A percentile compares a stretch with the other conserved stretches of the same genome.
These are phyloP conservation scores for Gymnothorax javanicus DNA, from an alignment of 2,797 vertebrate species.

Conservation along the genomic window DNA sequence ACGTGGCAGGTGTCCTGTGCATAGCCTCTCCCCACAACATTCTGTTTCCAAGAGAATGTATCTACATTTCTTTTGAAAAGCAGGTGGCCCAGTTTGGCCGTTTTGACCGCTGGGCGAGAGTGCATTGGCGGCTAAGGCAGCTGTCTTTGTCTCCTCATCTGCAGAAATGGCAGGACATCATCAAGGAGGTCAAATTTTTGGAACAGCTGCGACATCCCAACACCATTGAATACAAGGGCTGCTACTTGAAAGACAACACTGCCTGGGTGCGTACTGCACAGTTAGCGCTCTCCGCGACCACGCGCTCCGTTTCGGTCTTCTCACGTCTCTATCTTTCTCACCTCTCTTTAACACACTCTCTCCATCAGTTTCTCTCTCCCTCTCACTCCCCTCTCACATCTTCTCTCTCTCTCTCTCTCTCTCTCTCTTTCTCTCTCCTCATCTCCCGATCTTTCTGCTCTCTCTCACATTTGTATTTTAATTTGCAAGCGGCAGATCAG, in stretches of 20 bases:
- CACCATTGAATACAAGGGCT: conserved; percentile 98
- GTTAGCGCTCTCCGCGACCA: background rate
- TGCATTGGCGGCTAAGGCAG: background rate
- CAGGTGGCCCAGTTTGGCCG: background rate
- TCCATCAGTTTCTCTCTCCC: conserved; percentile 32
- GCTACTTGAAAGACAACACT: conserved; percentile 97
- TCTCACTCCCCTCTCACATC: background rate
- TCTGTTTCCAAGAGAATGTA: background rate
- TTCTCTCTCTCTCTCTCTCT: no score
- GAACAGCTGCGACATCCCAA: conserved; percentile 94
- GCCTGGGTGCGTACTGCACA: conserved; percentile 82
- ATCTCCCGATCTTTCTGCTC: conserved; percentile 11
- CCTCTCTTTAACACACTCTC: background rate
- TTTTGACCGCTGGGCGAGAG: background rate
- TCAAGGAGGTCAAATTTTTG: conserved; percentile 98
- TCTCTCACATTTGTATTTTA: conserved; percentile 35
- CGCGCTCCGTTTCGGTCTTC: conserved; percentile 19
- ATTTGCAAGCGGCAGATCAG: conserved; percentile 29
- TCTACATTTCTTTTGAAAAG: no score
- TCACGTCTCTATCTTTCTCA: conserved; percentile 10
- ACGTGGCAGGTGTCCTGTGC: background rate
- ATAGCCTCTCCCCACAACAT: background rate
- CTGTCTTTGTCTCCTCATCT: conserved; percentile 3
- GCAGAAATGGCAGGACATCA: conserved; percentile 99
- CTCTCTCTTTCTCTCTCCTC: no score